Conservation (phyloP, 2,797 vertebrate genomes). For the Gambelia wislizenii region DNA sequence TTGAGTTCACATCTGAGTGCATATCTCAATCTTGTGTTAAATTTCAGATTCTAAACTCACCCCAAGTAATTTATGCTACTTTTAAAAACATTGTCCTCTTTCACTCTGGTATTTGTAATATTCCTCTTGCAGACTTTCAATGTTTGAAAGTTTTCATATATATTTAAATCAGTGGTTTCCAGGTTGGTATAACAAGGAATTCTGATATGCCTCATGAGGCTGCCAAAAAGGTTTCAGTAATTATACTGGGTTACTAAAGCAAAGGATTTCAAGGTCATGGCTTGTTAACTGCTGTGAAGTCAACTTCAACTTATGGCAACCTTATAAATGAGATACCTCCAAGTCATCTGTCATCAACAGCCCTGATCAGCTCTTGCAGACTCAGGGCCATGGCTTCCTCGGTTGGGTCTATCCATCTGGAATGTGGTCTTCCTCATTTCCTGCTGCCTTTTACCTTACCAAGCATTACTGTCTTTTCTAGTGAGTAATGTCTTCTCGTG, state of each 20-base stretch:
- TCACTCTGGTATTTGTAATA: background rate
- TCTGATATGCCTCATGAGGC: slow-evolving; percentile 10
- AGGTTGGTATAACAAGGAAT: background rate
- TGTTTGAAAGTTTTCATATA: background rate
- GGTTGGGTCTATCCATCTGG: too few species aligned
- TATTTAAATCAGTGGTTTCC: background rate
- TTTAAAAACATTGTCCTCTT: slow-evolving; percentile 33
- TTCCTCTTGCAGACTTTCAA: background rate
- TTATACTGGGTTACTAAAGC: slow-evolving; percentile 17
- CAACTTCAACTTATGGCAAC: too few species aligned
- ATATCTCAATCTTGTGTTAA: background rate
- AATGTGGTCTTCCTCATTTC: too few species aligned
- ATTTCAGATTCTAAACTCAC: background rate
- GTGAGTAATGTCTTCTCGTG: too few species aligned
- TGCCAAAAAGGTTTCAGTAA: slow-evolving; percentile 3
- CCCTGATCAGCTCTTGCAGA: too few species aligned
- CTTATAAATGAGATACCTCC: too few species aligned
- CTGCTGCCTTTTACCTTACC: too few species aligned
- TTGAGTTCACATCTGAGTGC: slow-evolving; percentile 36
- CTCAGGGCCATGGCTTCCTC: too few species aligned
- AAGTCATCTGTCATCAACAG: too few species aligned
- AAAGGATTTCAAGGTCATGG: background rate
- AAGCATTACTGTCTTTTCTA: too few species aligned
- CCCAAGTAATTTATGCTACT: slow-evolving; percentile 15
- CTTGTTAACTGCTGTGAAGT: background rate